Evolutionary conservation across 2,113 vertebrate genomes (phyloP), one percentile per base, ranked within the genome.

Genomic region (Gnathonemus echidnorhynchus): DNA sequence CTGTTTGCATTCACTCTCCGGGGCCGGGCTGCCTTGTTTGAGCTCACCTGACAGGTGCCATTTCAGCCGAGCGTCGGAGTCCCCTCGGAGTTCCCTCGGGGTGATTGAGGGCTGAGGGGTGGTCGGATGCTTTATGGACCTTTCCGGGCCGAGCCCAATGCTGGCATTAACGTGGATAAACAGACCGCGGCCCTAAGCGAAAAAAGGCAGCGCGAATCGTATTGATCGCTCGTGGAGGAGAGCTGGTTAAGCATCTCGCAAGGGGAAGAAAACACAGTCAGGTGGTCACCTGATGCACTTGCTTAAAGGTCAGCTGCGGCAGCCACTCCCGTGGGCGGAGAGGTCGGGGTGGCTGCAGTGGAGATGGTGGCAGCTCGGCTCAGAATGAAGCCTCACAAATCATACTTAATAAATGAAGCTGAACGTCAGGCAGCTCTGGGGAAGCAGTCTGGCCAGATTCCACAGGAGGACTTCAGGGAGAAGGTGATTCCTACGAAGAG

Each of bases 221-320:
- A 92, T 93, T 93, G 90, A 92, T 93, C 91, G 83, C 66, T 90
- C 89, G 88, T 93, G 91, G 93, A 66, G 45, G 90, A 48, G 88
- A 89, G 49, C 50, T 39, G 77, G 74, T 86, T 90, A 90, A 91
- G 90, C 90, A 91, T 90, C 88, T 92, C 53, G 83, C 88, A 89
- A 91, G 92, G 92, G 92, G 91, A 90, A 62, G 77, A 39, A 62
- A 66, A 48, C 35, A 9, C 39, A n/a, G 83, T 87, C 52, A 31
- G 58, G 87, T 39, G 52, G 89, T 89, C 90, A 66, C 77, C 58
- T 86, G 90, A 86, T 35, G 24, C 52, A 45, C 15, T 21, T 21
- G 13, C 17, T 2, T 53, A 87, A 87, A 87, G 49, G 86, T 87
- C 83, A 85, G 13, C 45, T n/a, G 45, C 8, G 83, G 3, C 83